Evolutionary conservation across 2,113 vertebrate species (phyloP), one percentile per base, ranked within the genome.

Genomic region (Casuarius casuarius): DNA sequence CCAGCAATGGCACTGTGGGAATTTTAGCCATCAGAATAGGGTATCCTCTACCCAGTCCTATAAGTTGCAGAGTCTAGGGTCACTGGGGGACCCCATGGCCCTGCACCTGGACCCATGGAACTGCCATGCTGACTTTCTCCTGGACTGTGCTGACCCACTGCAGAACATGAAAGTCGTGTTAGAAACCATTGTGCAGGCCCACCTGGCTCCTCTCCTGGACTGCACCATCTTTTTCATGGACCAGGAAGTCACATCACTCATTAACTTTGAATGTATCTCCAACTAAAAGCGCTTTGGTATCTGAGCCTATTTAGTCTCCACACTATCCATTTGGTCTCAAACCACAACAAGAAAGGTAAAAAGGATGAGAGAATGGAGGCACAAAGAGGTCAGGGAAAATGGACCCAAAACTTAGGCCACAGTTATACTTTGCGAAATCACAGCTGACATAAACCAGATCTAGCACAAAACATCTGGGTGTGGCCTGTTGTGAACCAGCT

Each of bases 401-500:
- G 1, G 58, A 58, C 22, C 10, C 14, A 38, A 26, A 67, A 21
- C 19, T 71, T 4, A 9, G 42, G 35, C 58, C 52, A 12, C 46
- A 13, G 13, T 3, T 31, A 22, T 12, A 18, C 44, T 66, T 49
- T 74, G 33, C 40, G 46, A 67, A 42, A 58, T 8, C 1, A 0
- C 25, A 49, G 54, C 29, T 75, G 66, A 26, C 21, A 48, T 19
- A 25, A 58, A 29, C 16, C 9, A 28, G 10, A 10, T 4, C 35
- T 12, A 42, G 62, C 72, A 63, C 14, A 29, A 59, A 81, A 10
- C n/a, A 40, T 5, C 18, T 48, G 17, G 46, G 1, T 2, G 29
- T 9, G n/a, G 7, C 38, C 44, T 52, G 2, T 4, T 1, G 0
- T 17, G 44, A 49, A 20, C 5, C 1, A 21, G 21, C 17, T 3